Evolutionary conservation across 2,797 vertebrate species (phyloP).

Genomic region (Margarornis squamiger): DNA sequence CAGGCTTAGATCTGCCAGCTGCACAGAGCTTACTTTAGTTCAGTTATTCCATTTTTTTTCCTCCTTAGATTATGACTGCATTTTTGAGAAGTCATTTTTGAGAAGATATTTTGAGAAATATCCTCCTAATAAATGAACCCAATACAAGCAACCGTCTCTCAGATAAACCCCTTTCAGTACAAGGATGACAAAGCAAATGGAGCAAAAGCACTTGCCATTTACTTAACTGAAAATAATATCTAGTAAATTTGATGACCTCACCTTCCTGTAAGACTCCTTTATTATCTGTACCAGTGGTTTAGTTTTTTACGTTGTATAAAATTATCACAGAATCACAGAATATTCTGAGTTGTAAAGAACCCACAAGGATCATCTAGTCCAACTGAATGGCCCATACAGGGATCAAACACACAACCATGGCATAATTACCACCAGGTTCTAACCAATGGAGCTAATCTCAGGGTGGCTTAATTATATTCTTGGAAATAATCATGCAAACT

Average conservation of each 20-base stretch:
- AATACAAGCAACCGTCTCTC: not conserved
- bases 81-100: not conserved
- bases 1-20: not conserved
- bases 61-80: not conserved
- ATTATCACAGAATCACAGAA: not conserved
- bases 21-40: not conserved
- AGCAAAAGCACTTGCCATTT: not conserved
- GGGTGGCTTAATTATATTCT: not conserved
- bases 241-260: not conserved
- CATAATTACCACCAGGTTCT: not conserved
- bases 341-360: not conserved
- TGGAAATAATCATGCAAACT: not conserved
- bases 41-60: not conserved
- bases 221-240: not conserved
- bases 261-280: not conserved
- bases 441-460: not conserved
- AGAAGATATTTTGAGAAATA: not conserved
- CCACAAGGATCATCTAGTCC: not conserved
- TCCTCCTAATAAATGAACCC: not conserved
- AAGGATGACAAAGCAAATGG: not conserved
- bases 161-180: not conserved
- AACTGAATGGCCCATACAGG: not conserved
- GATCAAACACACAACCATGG: not conserved
- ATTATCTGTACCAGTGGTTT: not conserved
- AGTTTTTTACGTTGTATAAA: not conserved